Conservation (phyloP, 2,797 vertebrate genomes). For the Pelobates cultripes region DNA sequence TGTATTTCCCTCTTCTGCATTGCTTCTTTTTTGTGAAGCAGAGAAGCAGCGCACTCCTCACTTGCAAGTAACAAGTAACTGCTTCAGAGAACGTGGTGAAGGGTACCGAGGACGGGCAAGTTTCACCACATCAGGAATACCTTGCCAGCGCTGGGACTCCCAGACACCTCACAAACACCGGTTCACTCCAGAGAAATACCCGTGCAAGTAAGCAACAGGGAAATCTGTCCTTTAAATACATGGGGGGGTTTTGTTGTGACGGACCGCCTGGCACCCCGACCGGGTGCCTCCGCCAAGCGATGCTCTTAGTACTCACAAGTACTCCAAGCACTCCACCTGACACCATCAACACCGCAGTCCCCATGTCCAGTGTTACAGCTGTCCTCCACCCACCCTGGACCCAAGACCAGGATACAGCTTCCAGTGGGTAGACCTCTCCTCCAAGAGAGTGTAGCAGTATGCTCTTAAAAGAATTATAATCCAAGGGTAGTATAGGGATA, state of each 20-base stretch:
- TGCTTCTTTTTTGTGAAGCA: constrained; percentile 58
- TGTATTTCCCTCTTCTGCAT: background rate
- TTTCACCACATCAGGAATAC: constrained; percentile 83
- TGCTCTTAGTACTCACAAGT: too few relatives aligned
- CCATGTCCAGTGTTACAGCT: too few relatives aligned
- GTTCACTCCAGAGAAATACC: constrained; percentile 87
- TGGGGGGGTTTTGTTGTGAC: background rate
- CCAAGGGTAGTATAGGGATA: too few relatives aligned
- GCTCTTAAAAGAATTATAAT: too few relatives aligned
- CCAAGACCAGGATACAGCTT: too few relatives aligned
- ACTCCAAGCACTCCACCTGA: too few relatives aligned
- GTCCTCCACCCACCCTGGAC: too few relatives aligned
- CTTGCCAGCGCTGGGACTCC: constrained; percentile 91
- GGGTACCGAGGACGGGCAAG: constrained; percentile 87
- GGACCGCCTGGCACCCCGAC: background rate
- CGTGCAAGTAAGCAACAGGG: constrained; percentile 86
- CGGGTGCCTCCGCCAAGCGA: too few relatives aligned
- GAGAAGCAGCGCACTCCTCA: constrained; percentile 75
- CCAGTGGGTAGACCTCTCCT: too few relatives aligned
- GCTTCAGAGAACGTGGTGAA: constrained; percentile 88
- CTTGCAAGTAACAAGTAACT: constrained; percentile 71
- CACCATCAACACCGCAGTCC: too few relatives aligned
- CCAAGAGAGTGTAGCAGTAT: too few relatives aligned
- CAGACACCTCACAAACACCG: constrained; percentile 87
- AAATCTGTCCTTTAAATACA: too few relatives aligned